Conservation (phyloP, 2,113 vertebrate species). For the Scartelaos histophorus region DNA sequence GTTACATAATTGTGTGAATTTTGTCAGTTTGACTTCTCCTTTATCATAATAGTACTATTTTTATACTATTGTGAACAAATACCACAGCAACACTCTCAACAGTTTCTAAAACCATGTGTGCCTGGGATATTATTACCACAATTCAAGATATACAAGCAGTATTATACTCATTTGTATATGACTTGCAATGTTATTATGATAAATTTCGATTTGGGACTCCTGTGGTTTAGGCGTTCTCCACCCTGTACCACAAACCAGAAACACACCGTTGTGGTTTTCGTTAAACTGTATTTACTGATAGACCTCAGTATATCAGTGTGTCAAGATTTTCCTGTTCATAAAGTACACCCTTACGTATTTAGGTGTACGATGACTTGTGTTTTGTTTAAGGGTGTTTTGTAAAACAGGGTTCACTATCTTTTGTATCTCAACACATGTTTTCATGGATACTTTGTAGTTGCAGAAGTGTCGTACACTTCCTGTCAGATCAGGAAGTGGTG, state of each 20-base stretch:
- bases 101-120: background rate
- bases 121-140: background rate
- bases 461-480: background rate
- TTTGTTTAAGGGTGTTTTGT: background rate
- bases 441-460: background rate
- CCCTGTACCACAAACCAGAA: background rate
- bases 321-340: background rate
- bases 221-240: background rate
- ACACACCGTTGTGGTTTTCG: background rate
- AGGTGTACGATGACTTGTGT: background rate
- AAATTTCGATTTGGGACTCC: background rate
- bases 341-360: background rate
- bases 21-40: background rate
- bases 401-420: background rate
- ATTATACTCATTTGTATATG: background rate
- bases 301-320: background rate
- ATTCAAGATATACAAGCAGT: background rate
- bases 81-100: background rate
- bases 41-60: background rate
- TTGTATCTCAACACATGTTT: background rate
- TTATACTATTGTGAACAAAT: too few species aligned
- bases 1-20: background rate
- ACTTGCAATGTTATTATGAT: background rate
- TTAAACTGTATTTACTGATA: background rate
- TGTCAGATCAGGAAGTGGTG: background rate